Base-by-base conservation (phyloP, 2,888 invertebrate species). In the Brassicogethes aeneus region DNA sequence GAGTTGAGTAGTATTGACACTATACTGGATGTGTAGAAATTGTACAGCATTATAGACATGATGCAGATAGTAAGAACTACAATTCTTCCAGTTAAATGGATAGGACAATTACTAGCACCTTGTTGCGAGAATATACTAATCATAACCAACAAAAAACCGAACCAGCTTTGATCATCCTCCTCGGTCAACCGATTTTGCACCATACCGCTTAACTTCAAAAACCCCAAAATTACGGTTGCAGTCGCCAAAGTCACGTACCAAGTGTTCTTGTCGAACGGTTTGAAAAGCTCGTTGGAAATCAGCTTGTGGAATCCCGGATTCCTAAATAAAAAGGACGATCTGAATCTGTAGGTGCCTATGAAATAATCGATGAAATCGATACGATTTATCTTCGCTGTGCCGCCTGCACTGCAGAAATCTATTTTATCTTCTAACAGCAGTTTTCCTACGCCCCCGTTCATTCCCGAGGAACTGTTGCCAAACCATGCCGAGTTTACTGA, bases 21-120 rank as follows among this genome's bases (percentile, higher is more conserved):
- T 10, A 77, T 73, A 44, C 76, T 76, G 35, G 76, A 76, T 0
- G 76, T 76, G 57, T 76, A 77, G 59, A 74, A 76, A 55, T 76
- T 76, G 59, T 73, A 76, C 2, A 74, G 61, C 10, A 77, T 57
- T 1, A 74, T 51, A 5, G 64, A 63, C 12, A 63, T 52, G 3
- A 64, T 43, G 10, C 65, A 51, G 3, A 62, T 48, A 15, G 48
- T 50, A 7, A 66, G 46, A 34, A 62, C 52, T 8, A 61, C 46
- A 14, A 63, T 54, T 34, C 63, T 54, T 16, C 61, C 59, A 2
- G 61, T 54, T 2, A 51, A 15, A 33, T 49, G 47, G 2, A 48
- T 44, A 1, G 64, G 62, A 16, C 14, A 32, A 23, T 23, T 10
- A 23, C 5, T 7, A 23, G 23, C 23, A 61, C 63, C 60, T 57